A percentile compares a stretch with the other conserved stretches of the same genome.
Evolutionary conservation across 2,888 invertebrate genomes (phyloP).

Genomic region (Aleiodes leptofemur): DNA sequence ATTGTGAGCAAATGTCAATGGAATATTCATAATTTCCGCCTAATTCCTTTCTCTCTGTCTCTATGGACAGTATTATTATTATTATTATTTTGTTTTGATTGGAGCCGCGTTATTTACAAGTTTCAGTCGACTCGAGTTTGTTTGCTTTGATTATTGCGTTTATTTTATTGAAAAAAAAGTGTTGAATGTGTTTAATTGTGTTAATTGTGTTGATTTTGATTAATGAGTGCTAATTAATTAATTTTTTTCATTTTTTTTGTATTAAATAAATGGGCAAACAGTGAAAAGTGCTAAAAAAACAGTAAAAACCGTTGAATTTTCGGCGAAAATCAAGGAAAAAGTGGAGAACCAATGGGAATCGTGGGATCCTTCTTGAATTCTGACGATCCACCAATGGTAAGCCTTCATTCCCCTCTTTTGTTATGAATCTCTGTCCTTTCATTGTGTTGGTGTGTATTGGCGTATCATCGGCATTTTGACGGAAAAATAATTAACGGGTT

Average conservation of each 20-base stretch:
- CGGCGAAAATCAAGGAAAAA: neutral
- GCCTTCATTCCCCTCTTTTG: neutral
- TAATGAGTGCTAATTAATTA: too few species aligned
- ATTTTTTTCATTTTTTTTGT: too few species aligned
- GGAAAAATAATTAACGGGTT: neutral
- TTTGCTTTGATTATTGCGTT: too few species aligned
- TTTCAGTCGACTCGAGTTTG: too few species aligned
- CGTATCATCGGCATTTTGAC: neutral
- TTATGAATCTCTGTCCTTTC: neutral
- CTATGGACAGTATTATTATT: too few species aligned
- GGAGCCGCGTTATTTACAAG: too few species aligned
- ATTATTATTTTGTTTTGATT: neutral
- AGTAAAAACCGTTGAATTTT: neutral
- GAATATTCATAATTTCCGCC: neutral
- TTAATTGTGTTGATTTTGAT: too few species aligned
- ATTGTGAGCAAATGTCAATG: slow-evolving; percentile 18
- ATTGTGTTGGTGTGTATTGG: neutral
- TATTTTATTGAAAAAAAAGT: too few species aligned
- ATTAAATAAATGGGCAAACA: too few species aligned
- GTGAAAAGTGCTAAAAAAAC: neutral
- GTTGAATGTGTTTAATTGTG: too few species aligned
- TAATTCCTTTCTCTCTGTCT: too few species aligned
- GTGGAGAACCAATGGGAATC: slow-evolving; percentile 10
- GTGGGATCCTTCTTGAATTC: neutral
- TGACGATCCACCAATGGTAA: slow-evolving; percentile 23